Evolutionary conservation across 2,888 invertebrate species (phyloP).

Genomic region (Syrphus vitripennis): DNA sequence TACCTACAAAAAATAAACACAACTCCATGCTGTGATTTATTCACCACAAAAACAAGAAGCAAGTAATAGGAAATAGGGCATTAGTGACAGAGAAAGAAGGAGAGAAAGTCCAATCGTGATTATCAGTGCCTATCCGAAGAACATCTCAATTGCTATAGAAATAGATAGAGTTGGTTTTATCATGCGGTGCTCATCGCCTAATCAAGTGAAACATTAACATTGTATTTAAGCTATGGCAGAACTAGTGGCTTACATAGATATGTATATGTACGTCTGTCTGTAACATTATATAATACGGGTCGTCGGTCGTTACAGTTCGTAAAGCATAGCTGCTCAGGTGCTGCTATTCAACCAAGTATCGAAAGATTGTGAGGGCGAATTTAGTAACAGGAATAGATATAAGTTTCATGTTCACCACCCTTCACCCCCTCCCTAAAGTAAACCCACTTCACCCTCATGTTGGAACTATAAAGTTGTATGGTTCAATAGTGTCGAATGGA

Average conservation of each 20-base stretch:
- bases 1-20: neutral
- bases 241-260: no score
- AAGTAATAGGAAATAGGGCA: constrained; percentile 3
- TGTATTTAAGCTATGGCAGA: constrained; percentile 10
- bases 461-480: no score
- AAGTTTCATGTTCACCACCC: no score
- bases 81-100: neutral
- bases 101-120: neutral
- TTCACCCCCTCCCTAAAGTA: neutral
- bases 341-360: constrained; percentile 39
- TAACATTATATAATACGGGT: constrained; percentile 7
- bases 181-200: constrained; percentile 34
- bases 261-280: no score
- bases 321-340: constrained; percentile 33
- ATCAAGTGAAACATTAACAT: constrained; percentile 56
- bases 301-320: constrained; percentile 40
- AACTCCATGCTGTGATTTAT: constrained; percentile 36
- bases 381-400: no score
- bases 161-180: neutral
- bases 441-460: no score
- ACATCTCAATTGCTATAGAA: constrained; percentile 38
- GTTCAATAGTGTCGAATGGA: neutral
- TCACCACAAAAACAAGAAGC: constrained; percentile 20
- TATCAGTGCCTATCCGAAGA: constrained; percentile 42
- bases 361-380: constrained; percentile 1